Base-by-base conservation (phyloP, 2,113 vertebrate genomes). In the Vanacampus margaritifer region DNA sequence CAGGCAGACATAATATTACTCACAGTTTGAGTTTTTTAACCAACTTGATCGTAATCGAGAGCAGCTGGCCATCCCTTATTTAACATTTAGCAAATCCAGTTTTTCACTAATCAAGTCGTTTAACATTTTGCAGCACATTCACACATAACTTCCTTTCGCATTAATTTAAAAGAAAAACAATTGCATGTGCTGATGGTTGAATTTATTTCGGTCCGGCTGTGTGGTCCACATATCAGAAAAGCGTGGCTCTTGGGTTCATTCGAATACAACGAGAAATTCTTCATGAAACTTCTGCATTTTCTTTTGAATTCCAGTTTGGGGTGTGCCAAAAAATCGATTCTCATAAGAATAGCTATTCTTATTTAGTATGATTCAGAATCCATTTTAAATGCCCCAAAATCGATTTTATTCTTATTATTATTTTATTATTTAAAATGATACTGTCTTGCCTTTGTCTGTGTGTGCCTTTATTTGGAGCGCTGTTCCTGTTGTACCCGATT, bases 21-120 rank as follows among this genome's bases (percentile, higher is more conserved):
- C 9, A 50, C 60, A 24, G 26, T 45, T 36, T 37, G 16, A 54
- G 14, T 64, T 23, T 11, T 45, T n/a, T 6, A 13, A 41, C 64
- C 62, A 72, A 65, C 64, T 17, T 41, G 14, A 69, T 14, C 16
- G 35, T 83, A 73, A 88, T 81, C 41, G 46, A 72, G 79, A 79
- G 71, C 79, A 87, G 78, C 82, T 81, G 76, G 63, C 26, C 23
- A 7, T 50, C 59, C 61, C 61, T 73, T 74, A 72, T 64, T 69
- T 75, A 80, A 73, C 37, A 76, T 69, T 68, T 68, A 68, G 36
- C 59, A 39, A 32, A 2, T 41, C 21, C 21, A 23, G 11, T 61
- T 46, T 23, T 39, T 7, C 36, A 23, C 21, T 14, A 23, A 39
- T 61, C 11, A 39, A 32, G n/a, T 45, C 8, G 48, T 45, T 46